Percentiles rank a stretch among this genome's conserved stretches.
These are phyloP conservation scores for Sesamia nonagrioides DNA, from an alignment of 1,140 invertebrate genomes.

Conservation along the genomic window DNA sequence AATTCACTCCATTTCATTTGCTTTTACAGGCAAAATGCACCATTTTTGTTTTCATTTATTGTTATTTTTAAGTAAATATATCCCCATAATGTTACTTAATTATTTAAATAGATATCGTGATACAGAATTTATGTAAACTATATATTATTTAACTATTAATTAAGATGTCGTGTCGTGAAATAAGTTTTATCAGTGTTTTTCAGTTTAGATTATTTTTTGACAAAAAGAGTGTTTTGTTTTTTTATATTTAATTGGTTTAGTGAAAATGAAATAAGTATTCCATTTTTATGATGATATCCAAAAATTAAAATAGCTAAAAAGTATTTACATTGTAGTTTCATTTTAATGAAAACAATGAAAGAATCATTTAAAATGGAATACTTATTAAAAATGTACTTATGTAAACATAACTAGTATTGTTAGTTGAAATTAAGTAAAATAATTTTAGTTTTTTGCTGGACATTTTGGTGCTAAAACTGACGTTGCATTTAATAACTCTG, in stretches of 20 bases:
- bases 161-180: conserved; percentile 14
- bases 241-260: neutral
- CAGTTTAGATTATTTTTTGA: neutral
- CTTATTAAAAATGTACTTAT: conserved; percentile 31
- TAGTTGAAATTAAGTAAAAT: conserved; percentile 31
- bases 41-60: neutral
- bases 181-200: too few relatives aligned
- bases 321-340: neutral
- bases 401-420: conserved; percentile 8
- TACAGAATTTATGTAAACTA: neutral
- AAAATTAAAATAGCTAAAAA: neutral
- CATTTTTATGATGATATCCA: conserved; percentile 36
- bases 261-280: conserved; percentile 7
- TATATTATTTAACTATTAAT: conserved; percentile 9
- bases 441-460: conserved; percentile 50
- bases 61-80: too few relatives aligned
- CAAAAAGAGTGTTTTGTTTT: neutral
- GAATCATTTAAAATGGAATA: conserved; percentile 13
- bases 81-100: conserved; percentile 1
- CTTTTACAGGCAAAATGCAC: neutral
- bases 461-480: conserved; percentile 53
- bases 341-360: neutral
- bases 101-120: conserved; percentile 23
- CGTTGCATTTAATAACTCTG: conserved; percentile 17
- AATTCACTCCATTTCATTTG: too few relatives aligned